A percentile compares a stretch with the other conserved stretches of the same genome.
Evolutionary conservation across 2,888 invertebrate genomes (phyloP).

Genomic region (Euplexia lucipara): DNA sequence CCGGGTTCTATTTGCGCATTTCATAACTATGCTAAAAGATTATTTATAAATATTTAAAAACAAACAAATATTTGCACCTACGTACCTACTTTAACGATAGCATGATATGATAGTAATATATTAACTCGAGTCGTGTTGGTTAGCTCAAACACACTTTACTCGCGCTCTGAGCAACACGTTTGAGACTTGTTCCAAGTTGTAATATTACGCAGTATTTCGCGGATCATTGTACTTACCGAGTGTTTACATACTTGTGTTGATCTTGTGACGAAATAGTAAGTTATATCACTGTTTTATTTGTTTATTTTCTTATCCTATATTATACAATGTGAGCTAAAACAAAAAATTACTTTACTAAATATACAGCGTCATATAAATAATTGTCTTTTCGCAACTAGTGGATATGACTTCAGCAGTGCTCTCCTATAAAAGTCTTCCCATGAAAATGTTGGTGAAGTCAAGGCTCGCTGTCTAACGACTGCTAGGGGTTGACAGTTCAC

Average conservation of each 20-base stretch:
- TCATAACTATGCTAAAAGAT: not conserved
- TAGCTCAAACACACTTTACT: slow-evolving; percentile 27
- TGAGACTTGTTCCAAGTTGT: not conserved
- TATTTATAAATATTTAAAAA: not conserved
- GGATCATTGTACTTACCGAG: not conserved
- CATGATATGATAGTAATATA: slow-evolving; percentile 25
- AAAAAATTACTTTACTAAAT: too few species aligned
- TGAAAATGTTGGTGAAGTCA: too few species aligned
- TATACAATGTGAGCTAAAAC: too few species aligned
- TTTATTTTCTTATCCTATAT: not conserved
- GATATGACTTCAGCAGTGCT: too few species aligned
- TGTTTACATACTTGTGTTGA: slow-evolving; percentile 17
- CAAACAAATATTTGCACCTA: not conserved
- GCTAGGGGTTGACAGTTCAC: too few species aligned
- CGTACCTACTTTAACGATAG: slow-evolving; percentile 6
- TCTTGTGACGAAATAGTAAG: slow-evolving; percentile 35
- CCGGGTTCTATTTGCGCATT: slow-evolving; percentile 7
- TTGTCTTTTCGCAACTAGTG: too few species aligned
- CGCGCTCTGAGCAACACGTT: slow-evolving; percentile 24
- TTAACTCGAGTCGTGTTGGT: not conserved
- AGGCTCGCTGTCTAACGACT: too few species aligned
- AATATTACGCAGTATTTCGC: slow-evolving; percentile 16
- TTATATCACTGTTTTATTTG: slow-evolving; percentile 2
- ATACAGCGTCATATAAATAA: too few species aligned
- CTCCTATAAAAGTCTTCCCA: too few species aligned